Conservation (phyloP, 2,113 vertebrate species). For the Caretta caretta region DNA sequence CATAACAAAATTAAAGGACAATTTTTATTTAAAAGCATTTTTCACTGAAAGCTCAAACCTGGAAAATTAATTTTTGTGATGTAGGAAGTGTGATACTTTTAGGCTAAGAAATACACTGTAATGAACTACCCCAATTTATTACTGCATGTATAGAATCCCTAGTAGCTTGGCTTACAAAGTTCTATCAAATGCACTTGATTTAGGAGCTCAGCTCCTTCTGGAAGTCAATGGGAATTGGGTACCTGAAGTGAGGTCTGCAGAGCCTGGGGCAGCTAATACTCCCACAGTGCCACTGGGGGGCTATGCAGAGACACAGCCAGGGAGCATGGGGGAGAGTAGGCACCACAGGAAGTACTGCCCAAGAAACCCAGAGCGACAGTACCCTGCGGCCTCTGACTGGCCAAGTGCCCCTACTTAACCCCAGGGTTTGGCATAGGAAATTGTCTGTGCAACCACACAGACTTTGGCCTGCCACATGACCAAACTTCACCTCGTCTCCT, state of each 20-base stretch:
- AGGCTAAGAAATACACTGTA: not conserved
- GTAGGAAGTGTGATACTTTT: conserved; percentile 43
- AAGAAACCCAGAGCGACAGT: not conserved
- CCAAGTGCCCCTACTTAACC: not conserved
- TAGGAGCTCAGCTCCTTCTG: not conserved
- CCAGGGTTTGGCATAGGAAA: not conserved
- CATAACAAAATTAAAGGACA: not conserved
- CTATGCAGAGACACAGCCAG: not conserved
- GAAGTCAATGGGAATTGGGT: not conserved
- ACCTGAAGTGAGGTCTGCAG: not conserved
- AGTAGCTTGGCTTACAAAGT: not conserved
- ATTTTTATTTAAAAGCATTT: not conserved
- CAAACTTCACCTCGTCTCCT: not conserved
- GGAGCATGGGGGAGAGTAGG: not conserved
- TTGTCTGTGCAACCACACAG: not conserved
- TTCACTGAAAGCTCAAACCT: conserved; percentile 19
- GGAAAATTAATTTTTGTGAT: conserved; percentile 23
- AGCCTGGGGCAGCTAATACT: not conserved
- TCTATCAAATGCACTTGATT: rapidly evolving
- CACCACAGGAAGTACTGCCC: not conserved
- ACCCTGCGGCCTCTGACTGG: not conserved
- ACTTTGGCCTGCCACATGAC: not conserved
- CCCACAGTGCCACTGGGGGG: not conserved
- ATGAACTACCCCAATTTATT: not conserved
- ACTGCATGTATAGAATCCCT: rapidly evolving